Conservation (phyloP, 2,797 vertebrate species). For the Nyctalus aviator region DNA sequence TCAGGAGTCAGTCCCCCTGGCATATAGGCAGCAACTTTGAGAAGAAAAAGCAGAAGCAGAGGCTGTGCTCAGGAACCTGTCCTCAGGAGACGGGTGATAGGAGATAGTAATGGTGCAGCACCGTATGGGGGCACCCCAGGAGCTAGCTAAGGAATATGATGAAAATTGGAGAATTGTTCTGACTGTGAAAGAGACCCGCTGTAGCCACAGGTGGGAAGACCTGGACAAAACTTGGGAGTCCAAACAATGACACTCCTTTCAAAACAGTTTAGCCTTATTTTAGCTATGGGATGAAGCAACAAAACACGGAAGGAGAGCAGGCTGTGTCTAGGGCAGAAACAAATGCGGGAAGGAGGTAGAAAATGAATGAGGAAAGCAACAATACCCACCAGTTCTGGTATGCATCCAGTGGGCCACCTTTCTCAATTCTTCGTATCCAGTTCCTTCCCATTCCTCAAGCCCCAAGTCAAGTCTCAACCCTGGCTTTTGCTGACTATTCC, state of each 20-base stretch:
- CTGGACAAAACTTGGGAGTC: neutral
- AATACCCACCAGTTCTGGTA: neutral
- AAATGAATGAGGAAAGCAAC: neutral
- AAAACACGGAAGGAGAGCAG: neutral
- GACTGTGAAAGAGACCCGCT: neutral
- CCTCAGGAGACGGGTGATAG: neutral
- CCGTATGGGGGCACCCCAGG: neutral
- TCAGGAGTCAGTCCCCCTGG: neutral
- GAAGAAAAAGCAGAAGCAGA: neutral
- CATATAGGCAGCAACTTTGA: neutral
- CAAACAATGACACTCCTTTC: neutral
- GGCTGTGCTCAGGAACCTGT: neutral
- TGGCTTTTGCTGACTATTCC: neutral
- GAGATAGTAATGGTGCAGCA: neutral
- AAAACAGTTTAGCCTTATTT: neutral
- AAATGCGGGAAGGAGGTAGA: neutral
- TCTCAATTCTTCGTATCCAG: neutral
- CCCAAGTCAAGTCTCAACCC: neutral
- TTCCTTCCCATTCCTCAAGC: neutral
- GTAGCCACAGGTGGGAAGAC: neutral
- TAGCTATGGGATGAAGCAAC: neutral
- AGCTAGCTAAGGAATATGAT: neutral
- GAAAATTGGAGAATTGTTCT: neutral
- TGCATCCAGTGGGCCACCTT: neutral
- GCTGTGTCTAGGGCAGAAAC: neutral